Percentiles rank a stretch among this genome's conserved stretches.
phyloP scores from a whole-genome alignment of 2,797 vertebrate species.

The Etheostoma perlongum region DNA sequence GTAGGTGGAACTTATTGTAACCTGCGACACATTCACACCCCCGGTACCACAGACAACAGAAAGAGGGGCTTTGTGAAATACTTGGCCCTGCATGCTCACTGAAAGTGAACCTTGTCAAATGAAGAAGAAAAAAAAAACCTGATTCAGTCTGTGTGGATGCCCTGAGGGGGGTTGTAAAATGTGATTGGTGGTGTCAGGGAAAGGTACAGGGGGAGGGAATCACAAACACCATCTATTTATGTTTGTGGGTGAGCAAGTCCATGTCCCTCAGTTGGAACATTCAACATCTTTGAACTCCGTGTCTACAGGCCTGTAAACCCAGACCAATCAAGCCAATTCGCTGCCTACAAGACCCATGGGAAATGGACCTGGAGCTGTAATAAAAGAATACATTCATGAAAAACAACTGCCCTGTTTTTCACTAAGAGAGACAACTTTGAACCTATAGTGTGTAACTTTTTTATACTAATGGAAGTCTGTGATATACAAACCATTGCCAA shows the following conservation, averaged over 20 bases:
- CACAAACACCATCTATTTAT: conserved; percentile 26
- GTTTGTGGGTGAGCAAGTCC: conserved; percentile 12
- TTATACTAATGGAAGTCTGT: too few species aligned
- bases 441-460: too few species aligned
- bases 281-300: conserved; percentile 28
- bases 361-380: conserved; percentile 42
- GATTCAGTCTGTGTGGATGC: conserved; percentile 35
- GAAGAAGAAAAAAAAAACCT: conserved; percentile 16
- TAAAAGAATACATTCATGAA: conserved; percentile 24
- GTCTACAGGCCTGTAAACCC: conserved; percentile 55
- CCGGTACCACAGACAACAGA: conserved; percentile 58
- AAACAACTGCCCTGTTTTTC: conserved; percentile 5
- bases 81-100: conserved; percentile 51
- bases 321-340: conserved; percentile 54
- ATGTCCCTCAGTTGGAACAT: conserved; percentile 13
- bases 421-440: background rate
- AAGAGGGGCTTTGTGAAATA: conserved; percentile 65
- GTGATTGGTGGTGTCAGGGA: conserved; percentile 38
- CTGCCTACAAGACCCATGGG: conserved; percentile 48
- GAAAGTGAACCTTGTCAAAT: conserved; percentile 52
- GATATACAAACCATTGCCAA: too few species aligned
- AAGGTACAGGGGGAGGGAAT: conserved; percentile 2
- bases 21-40: conserved; percentile 68
- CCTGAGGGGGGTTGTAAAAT: conserved; percentile 44
- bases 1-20: conserved; percentile 79